phyloP scores from a whole-genome alignment of 1,140 invertebrate genomes.

The Lasaia peninsularis region DNA sequence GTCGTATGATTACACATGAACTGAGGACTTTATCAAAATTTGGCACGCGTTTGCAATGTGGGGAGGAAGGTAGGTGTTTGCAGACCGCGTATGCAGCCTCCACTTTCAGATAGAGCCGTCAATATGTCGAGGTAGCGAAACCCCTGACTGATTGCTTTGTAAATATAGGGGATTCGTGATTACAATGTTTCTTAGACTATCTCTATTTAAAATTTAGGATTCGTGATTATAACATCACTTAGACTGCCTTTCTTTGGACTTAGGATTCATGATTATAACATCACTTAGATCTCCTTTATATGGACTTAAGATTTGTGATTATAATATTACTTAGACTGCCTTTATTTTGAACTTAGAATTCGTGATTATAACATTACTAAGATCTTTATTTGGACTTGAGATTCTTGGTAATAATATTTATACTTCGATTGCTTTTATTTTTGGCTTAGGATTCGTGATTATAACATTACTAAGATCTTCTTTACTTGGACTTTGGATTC shows the following conservation, averaged over 20 bases:
- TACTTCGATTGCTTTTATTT: too few relatives aligned
- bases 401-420: too few relatives aligned
- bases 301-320: neutral
- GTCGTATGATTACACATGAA: slow-evolving; percentile 66
- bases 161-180: slow-evolving; percentile 14
- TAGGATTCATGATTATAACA: too few relatives aligned
- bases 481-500: slow-evolving; percentile 4
- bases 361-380: too few relatives aligned
- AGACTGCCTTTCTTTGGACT: too few relatives aligned
- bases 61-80: slow-evolving; percentile 33
- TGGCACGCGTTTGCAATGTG: slow-evolving; percentile 15
- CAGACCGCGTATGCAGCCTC: slow-evolving; percentile 30
- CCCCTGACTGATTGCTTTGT: slow-evolving; percentile 54
- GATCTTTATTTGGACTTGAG: too few relatives aligned
- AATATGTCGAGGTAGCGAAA: slow-evolving; percentile 37
- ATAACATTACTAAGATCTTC: neutral
- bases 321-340: neutral
- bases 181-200: neutral
- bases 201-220: slow-evolving; percentile 6
- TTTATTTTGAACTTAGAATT: too few relatives aligned
- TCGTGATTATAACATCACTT: too few relatives aligned
- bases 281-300: too few relatives aligned
- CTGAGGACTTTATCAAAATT: slow-evolving; percentile 30
- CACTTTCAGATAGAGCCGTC: slow-evolving; percentile 43
- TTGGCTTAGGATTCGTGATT: neutral